Percentiles rank a stretch among this genome's conserved stretches.
Conservation (phyloP, 2,113 vertebrate species). For the Stigmatopora argus region DNA sequence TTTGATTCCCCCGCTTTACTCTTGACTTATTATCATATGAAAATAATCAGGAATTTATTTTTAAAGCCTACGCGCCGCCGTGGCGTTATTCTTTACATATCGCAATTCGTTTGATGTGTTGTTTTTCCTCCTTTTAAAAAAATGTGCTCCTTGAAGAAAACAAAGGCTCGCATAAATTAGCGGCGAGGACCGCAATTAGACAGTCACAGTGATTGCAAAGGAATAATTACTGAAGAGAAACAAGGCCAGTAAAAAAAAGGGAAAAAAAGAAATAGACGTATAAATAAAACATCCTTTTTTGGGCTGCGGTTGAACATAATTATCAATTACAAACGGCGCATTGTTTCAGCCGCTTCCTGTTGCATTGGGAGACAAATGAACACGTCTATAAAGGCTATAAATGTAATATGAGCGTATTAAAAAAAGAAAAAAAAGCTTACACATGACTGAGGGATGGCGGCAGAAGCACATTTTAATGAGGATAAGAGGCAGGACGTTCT, state of each 20-base stretch:
- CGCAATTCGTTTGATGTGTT: slow-evolving; percentile 68
- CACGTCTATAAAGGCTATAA: background rate
- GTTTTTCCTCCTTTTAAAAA: slow-evolving; percentile 31
- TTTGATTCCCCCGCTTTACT: slow-evolving; percentile 57
- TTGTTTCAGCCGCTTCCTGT: slow-evolving; percentile 30
- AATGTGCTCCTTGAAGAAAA: slow-evolving; percentile 68
- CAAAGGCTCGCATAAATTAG: slow-evolving; percentile 72
- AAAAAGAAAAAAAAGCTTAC: background rate
- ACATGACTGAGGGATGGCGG: background rate
- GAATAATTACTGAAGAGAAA: slow-evolving; percentile 60
- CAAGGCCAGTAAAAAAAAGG: slow-evolving; percentile 8
- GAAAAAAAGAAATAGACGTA: background rate
- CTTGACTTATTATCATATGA: slow-evolving; percentile 67
- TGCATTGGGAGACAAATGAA: slow-evolving; percentile 3
- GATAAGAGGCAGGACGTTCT: background rate
- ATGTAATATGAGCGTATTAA: background rate
- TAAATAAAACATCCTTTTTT: slow-evolving; percentile 11
- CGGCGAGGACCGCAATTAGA: slow-evolving; percentile 63
- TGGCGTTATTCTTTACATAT: slow-evolving; percentile 64
- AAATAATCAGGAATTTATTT: slow-evolving; percentile 69
- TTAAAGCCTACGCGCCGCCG: slow-evolving; percentile 55
- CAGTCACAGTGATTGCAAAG: slow-evolving; percentile 66
- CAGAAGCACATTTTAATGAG: background rate
- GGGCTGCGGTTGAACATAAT: slow-evolving; percentile 26
- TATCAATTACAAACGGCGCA: slow-evolving; percentile 32